Conservation (phyloP, 30 jellyfish, hydroid and myxozoan species). For the Hydractinia echinata region DNA sequence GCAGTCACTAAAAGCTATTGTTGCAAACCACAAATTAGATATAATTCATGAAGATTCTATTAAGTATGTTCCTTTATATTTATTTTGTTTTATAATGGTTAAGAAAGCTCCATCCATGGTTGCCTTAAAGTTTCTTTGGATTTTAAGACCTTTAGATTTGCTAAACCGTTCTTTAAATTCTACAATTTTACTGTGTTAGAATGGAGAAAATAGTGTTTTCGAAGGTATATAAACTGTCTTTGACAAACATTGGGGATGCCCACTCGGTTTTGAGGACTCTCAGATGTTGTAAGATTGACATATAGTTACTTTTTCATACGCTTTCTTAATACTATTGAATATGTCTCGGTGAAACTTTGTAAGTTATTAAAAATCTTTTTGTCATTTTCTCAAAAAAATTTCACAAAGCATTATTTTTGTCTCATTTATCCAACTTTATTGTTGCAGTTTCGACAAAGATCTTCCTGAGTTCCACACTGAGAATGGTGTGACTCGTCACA, state of each 20-base stretch:
- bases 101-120: too few relatives aligned
- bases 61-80: not conserved
- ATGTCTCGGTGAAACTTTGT: too few relatives aligned
- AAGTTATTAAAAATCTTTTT: too few relatives aligned
- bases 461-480: slow-evolving; percentile 60
- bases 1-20: slow-evolving; percentile 70
- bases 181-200: too few relatives aligned
- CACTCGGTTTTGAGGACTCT: not conserved
- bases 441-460: slow-evolving; percentile 55
- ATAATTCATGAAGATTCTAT: slow-evolving; percentile 46
- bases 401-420: not conserved
- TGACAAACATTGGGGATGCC: not conserved
- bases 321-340: too few relatives aligned
- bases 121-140: too few relatives aligned
- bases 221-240: too few relatives aligned
- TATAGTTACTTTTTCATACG: not conserved
- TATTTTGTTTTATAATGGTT: too few relatives aligned
- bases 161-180: too few relatives aligned
- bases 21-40: slow-evolving; percentile 37
- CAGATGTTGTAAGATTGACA: not conserved
- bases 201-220: too few relatives aligned
- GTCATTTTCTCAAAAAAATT: not conserved
- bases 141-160: too few relatives aligned
- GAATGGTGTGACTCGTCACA: slow-evolving; percentile 64
- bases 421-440: not conserved